Conservation (phyloP, 2,888 invertebrate genomes). For the Heliothis peltigera region DNA sequence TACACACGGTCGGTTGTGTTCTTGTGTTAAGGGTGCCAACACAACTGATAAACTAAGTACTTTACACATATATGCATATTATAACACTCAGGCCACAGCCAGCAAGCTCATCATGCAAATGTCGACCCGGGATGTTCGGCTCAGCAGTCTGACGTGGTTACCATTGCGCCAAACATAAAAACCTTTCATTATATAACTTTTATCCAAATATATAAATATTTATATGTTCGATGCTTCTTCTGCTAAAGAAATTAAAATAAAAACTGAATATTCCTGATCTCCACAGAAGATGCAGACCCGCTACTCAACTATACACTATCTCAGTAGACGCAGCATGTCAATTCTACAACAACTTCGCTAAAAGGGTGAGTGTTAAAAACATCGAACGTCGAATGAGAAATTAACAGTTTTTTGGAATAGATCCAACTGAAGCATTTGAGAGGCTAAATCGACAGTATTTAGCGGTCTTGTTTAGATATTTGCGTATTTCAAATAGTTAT, state of each 20-base stretch:
- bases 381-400: constrained; percentile 6
- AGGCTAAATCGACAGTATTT: constrained; percentile 20
- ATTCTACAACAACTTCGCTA: no score
- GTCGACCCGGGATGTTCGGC: no score
- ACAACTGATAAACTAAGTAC: no score
- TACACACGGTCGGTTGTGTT: no score
- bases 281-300: constrained; percentile 69
- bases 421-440: constrained; percentile 31
- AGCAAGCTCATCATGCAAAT: no score
- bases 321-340: constrained; percentile 25
- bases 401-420: constrained; percentile 20
- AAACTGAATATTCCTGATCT: background rate
- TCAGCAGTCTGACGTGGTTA: no score
- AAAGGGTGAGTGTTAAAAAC: constrained; percentile 5
- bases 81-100: no score
- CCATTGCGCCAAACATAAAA: no score
- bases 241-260: background rate
- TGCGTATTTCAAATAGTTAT: background rate
- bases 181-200: no score
- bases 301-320: constrained; percentile 55
- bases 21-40: no score
- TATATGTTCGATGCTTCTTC: no score
- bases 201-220: background rate
- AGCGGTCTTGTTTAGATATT: constrained; percentile 6
- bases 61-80: no score